Conservation (phyloP, 2,797 vertebrate genomes). For the Coendou prehensilis region DNA sequence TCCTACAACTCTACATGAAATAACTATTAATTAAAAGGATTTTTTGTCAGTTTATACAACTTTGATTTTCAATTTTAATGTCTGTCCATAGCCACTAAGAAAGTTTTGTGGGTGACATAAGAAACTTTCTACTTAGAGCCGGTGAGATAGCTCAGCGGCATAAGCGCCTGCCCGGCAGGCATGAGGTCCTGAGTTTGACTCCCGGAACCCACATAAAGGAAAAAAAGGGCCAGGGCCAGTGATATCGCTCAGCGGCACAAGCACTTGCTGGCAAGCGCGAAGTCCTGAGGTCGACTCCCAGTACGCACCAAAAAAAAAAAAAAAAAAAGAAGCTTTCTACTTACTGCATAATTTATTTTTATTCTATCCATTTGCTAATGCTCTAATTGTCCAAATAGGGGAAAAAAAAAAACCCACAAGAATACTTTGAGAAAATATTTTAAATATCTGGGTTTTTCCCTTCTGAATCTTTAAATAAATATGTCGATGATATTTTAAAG, state of each 20-base stretch:
- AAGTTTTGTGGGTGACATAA: not conserved
- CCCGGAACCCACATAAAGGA: too few species aligned
- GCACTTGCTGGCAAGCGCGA: too few species aligned
- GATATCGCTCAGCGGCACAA: too few species aligned
- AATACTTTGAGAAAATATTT: slow-evolving; percentile 15
- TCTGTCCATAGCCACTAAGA: not conserved
- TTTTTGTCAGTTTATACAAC: not conserved
- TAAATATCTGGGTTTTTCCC: not conserved
- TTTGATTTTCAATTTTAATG: not conserved
- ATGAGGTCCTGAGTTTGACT: too few species aligned
- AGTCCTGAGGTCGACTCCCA: too few species aligned
- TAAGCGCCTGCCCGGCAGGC: too few species aligned
- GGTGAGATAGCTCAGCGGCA: too few species aligned
- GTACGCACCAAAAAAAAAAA: too few species aligned
- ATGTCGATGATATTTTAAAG: not conserved
- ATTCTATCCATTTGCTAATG: not conserved
- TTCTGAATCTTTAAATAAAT: not conserved
- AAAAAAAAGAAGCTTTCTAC: not conserved
- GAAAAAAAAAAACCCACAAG: not conserved
- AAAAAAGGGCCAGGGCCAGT: too few species aligned
- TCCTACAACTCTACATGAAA: not conserved
- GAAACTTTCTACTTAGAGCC: not conserved
- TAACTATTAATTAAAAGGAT: not conserved
- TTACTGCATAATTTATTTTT: not conserved
- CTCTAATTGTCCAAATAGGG: not conserved